phyloP scores from a whole-genome alignment of 2,113 vertebrate genomes.

The Columbina picui region DNA sequence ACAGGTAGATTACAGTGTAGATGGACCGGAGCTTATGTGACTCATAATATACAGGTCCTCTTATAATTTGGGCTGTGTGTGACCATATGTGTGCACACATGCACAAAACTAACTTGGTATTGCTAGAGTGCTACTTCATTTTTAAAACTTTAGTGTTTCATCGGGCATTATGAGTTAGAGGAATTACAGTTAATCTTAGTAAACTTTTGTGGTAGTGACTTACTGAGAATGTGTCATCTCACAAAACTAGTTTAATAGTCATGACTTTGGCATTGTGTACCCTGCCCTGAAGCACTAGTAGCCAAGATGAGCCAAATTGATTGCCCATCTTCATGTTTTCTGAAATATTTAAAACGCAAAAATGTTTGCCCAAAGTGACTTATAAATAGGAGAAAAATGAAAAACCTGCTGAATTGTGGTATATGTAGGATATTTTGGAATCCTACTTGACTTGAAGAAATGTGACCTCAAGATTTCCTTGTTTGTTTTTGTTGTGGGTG shows the following conservation, averaged over 20 bases:
- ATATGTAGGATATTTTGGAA: background rate
- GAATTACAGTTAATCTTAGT: background rate
- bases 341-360: background rate
- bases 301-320: background rate
- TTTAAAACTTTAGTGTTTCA: background rate
- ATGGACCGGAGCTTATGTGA: background rate
- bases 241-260: background rate
- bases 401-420: background rate
- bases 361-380: background rate
- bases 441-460: background rate
- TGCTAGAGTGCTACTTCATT: background rate
- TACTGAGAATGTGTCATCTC: background rate
- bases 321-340: rapidly evolving
- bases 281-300: background rate
- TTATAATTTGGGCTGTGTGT: rapidly evolving
- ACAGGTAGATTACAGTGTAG: background rate
- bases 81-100: background rate
- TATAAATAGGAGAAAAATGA: background rate
- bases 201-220: background rate
- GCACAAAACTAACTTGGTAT: background rate
- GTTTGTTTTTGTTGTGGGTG: background rate
- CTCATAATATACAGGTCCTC: background rate
- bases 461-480: background rate
- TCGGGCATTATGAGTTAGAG: background rate
- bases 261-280: background rate